phyloP scores from a whole-genome alignment of 1,140 invertebrate genomes.

The Venturia canescens region DNA sequence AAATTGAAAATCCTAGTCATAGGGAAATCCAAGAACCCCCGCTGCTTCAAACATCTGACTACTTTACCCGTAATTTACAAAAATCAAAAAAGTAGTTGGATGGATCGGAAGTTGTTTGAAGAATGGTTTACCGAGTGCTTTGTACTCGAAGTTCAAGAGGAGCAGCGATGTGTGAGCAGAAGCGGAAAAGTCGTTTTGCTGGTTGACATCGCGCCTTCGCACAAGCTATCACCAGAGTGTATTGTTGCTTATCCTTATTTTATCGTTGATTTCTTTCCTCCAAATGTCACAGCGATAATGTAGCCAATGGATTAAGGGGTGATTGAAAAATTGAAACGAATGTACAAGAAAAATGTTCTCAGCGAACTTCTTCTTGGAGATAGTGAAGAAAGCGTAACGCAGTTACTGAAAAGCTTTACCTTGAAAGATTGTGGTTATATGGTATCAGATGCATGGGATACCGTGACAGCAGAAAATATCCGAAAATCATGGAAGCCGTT shows the following conservation, averaged over 20 bases:
- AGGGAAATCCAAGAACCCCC: conserved; percentile 65
- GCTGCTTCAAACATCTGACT: conserved; percentile 59
- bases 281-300: conserved; percentile 67
- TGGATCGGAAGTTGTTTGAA: conserved; percentile 59
- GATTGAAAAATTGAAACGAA: conserved; percentile 60
- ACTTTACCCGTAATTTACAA: conserved; percentile 61
- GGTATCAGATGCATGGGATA: conserved; percentile 41
- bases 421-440: conserved; percentile 42
- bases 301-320: conserved; percentile 72
- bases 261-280: conserved; percentile 58
- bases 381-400: conserved; percentile 30
- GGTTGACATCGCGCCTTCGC: conserved; percentile 53
- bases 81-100: conserved; percentile 58
- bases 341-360: conserved; percentile 45
- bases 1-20: conserved; percentile 66
- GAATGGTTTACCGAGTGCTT: conserved; percentile 69
- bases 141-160: conserved; percentile 63
- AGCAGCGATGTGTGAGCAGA: conserved; percentile 53
- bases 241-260: conserved; percentile 38
- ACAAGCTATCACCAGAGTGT: conserved; percentile 45
- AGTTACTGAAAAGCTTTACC: conserved; percentile 37
- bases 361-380: conserved; percentile 35
- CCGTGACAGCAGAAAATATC: conserved; percentile 38
- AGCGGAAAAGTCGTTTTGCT: conserved; percentile 43
- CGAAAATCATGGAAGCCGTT: conserved; percentile 41